Base-by-base conservation (phyloP, 1,140 invertebrate genomes). In the Triops cancriformis region DNA sequence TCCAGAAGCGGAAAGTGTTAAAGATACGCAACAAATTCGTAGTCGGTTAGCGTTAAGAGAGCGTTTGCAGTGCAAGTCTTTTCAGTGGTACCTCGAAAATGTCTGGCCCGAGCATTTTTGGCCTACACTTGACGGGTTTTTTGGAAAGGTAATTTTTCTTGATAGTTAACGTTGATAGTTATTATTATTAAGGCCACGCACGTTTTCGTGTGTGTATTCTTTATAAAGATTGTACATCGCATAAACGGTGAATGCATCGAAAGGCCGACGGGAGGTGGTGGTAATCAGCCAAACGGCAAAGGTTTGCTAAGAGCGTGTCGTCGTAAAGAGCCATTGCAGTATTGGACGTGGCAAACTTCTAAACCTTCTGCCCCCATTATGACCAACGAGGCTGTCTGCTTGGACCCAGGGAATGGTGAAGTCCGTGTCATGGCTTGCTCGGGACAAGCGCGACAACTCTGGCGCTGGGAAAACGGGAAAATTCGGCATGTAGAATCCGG, bases 51-150 rank as follows among this genome's bases (percentile, higher is more conserved):
- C 89, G 43, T 84, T 99, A 9, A 86, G 94, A 41, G 86, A 95
- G 80, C 88, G 88, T 80, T 86, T 99, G 1, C 85, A 93, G 6
- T 99, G 98, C 83, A 92, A 94, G 83, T 87, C 86, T 75, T 99
- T 99, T 82, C 88, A 91, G 74, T 99, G 98, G 98, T 99, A 98
- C 85, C 87, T 99, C 76, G 89, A 95, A 26, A 96, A 96, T 83
- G 89, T 99, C 27, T 90, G 87, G 84, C 88, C 88, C 0, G 83
- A 96, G 82, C 91, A 97, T 82, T 98, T 97, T 83, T 92, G 98
- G 80, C 96, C 96, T 0, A 92, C 87, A 37, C 86, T 91, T 1
- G 88, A 92, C 80, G 86, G 93, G 74, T 94, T 94, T 83, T 95
- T 95, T 82, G 94, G 94, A 77, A 88, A 89, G 85, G 91, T 93